Conservation (phyloP, 2,113 vertebrate species). For the Brachyhypopomus occidentalis region DNA sequence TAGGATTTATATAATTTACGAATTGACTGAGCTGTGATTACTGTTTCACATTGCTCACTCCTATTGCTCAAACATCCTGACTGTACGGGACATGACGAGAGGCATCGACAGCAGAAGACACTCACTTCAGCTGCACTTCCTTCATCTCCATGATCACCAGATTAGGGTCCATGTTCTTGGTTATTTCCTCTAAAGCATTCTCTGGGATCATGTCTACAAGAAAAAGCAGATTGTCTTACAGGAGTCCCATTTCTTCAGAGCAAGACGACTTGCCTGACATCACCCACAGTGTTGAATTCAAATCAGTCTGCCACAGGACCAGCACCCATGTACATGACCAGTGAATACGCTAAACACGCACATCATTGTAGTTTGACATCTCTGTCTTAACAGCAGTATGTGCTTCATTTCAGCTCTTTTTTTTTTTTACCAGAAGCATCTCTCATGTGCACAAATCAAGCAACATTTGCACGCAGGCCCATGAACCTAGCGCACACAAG, state of each 20-base stretch:
- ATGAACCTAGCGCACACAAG: no score
- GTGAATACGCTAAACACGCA: no score
- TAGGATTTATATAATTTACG: background rate
- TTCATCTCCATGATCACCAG: conserved; percentile 90
- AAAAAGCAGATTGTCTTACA: background rate
- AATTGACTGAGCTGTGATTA: background rate
- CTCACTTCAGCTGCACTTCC: conserved; percentile 93
- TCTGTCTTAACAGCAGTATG: no score
- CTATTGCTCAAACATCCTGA: background rate
- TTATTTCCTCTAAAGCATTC: conserved; percentile 97
- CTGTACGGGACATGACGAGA: background rate
- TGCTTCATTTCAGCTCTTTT: no score
- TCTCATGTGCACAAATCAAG: no score
- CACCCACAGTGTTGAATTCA: background rate
- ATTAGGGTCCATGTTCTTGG: conserved; percentile 95
- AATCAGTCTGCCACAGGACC: background rate
- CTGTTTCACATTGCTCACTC: background rate
- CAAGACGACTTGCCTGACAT: background rate
- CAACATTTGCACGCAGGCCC: no score
- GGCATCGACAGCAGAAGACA: conserved; percentile 18
- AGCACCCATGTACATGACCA: no score
- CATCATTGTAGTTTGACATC: no score
- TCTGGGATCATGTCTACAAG: conserved; percentile 93
- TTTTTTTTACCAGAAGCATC: no score
- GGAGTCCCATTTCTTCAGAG: background rate